Evolutionary conservation across 2,888 invertebrate genomes (phyloP).

Genomic region (Eilema caniola): DNA sequence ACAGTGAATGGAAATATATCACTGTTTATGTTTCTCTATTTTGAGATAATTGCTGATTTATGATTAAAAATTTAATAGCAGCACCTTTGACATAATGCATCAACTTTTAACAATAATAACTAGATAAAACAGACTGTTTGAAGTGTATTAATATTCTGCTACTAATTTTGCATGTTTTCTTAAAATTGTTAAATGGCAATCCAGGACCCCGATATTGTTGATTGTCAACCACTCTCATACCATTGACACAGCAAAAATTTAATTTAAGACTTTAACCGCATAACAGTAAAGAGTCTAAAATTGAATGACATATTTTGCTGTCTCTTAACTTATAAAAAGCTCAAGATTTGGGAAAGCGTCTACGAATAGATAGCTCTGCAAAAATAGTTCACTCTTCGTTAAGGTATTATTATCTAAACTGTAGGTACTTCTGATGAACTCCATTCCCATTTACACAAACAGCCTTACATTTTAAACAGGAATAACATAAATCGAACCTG

Average conservation of each 20-base stretch:
- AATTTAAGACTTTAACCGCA: too few relatives aligned
- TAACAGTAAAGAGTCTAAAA: too few relatives aligned
- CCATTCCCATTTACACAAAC: not conserved
- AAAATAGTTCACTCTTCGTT: too few relatives aligned
- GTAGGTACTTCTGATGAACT: too few relatives aligned
- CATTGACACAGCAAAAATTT: too few relatives aligned
- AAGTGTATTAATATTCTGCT: not conserved
- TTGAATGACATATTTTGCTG: too few relatives aligned
- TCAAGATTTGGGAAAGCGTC: too few relatives aligned
- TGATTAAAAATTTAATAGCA: conserved; percentile 9
- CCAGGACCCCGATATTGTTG: too few relatives aligned
- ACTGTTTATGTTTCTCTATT: conserved; percentile 12
- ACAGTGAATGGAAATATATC: not conserved
- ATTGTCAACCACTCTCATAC: too few relatives aligned
- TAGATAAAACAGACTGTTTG: not conserved
- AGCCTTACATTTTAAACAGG: conserved; percentile 8
- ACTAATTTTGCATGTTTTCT: not conserved
- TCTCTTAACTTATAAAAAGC: too few relatives aligned
- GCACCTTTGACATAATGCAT: conserved; percentile 1
- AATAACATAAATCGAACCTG: conserved; percentile 57
- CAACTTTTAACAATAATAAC: not conserved
- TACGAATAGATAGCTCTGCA: too few relatives aligned
- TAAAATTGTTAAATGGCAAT: not conserved
- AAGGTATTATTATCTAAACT: too few relatives aligned
- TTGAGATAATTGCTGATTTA: conserved; percentile 7